These are phyloP conservation scores for Nothoprocta perdicaria DNA, from an alignment of 2,113 vertebrate genomes.

Conservation along the genomic window DNA sequence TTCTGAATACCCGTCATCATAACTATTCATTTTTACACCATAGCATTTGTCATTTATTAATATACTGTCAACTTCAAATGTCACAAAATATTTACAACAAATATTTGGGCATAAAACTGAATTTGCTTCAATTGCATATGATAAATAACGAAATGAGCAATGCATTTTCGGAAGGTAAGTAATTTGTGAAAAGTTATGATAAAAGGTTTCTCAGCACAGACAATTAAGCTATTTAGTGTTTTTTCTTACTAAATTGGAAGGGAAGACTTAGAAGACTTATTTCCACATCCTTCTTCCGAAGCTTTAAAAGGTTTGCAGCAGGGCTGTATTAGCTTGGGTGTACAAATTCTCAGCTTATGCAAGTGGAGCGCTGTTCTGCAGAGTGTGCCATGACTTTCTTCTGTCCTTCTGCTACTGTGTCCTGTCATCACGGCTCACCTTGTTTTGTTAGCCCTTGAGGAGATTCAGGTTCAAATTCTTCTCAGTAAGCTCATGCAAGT, in stretches of 20 bases:
- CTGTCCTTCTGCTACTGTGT: background rate
- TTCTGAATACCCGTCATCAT: background rate
- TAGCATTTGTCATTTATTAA: background rate
- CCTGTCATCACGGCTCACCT: background rate
- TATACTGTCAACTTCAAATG: slow-evolving; percentile 4
- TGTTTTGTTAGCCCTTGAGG: background rate
- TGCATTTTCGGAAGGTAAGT: slow-evolving; percentile 2
- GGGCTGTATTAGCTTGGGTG: background rate
- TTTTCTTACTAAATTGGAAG: background rate
- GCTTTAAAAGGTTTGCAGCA: background rate
- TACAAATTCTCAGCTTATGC: background rate
- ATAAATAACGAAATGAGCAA: background rate
- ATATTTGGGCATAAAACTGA: background rate
- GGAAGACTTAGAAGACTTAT: accelerated
- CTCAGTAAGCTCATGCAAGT: background rate
- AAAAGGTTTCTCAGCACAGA: slow-evolving; percentile 1
- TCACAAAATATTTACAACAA: background rate
- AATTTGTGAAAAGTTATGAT: background rate
- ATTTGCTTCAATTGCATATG: slow-evolving; percentile 1
- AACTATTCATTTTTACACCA: background rate
- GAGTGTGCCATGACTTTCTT: background rate
- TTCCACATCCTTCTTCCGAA: background rate
- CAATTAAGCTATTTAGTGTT: background rate
- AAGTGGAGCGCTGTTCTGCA: background rate
- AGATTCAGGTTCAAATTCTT: background rate